phyloP scores from a whole-genome alignment of 2,797 vertebrate species.

The Peromyscus eremicus region DNA sequence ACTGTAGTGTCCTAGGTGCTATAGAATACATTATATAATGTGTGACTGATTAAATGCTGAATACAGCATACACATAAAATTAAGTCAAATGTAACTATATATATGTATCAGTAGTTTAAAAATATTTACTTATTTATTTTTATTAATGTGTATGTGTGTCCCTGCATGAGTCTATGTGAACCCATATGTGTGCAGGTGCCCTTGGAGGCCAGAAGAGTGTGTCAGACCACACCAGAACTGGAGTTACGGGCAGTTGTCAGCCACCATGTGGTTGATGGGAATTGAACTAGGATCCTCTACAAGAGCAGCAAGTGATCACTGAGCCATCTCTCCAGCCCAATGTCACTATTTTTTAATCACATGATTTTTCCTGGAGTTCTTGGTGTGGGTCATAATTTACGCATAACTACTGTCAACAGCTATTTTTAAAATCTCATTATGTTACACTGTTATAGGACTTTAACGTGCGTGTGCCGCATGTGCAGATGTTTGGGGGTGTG shows the following conservation, averaged over 20 bases:
- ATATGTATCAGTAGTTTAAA: not conserved
- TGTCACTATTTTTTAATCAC: not conserved
- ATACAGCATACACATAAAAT: not conserved
- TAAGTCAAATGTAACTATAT: not conserved
- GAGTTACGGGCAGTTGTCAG: too few relatives aligned
- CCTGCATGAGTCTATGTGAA: too few relatives aligned
- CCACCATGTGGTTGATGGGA: not conserved
- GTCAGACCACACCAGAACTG: not conserved
- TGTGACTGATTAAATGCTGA: not conserved
- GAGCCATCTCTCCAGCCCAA: not conserved
- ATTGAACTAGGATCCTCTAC: not conserved
- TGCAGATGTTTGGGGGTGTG: not conserved
- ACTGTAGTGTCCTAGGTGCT: not conserved
- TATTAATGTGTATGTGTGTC: not conserved
- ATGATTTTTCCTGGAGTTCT: not conserved
- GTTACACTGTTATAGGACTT: not conserved
- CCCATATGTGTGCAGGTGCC: not conserved
- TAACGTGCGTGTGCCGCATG: accelerated
- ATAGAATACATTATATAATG: not conserved
- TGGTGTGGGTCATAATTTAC: not conserved
- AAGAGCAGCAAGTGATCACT: not conserved
- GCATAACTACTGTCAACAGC: too few relatives aligned
- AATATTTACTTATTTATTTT: not conserved
- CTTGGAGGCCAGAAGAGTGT: not conserved
- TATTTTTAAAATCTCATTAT: not conserved